phyloP scores from a whole-genome alignment of 2,113 vertebrate species.

The Poecilia latipinna region DNA sequence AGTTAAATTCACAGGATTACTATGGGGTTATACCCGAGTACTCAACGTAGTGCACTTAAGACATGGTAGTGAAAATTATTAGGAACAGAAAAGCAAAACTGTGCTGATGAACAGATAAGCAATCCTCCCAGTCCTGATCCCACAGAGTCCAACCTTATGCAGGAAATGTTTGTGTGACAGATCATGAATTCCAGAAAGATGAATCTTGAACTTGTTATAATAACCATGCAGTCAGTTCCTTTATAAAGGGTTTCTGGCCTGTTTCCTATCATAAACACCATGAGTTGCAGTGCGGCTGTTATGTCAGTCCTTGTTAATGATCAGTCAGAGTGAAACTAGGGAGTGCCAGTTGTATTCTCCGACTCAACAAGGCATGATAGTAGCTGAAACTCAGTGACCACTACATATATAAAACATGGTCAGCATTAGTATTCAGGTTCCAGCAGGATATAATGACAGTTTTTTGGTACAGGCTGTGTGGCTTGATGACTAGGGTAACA shows the following conservation, averaged over 20 bases:
- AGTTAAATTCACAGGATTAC: too few relatives aligned
- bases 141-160: neutral
- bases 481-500: neutral
- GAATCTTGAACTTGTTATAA: slow-evolving; percentile 1
- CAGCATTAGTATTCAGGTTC: neutral
- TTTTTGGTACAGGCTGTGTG: neutral
- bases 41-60: too few relatives aligned
- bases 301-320: slow-evolving; percentile 81
- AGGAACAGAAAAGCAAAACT: too few relatives aligned
- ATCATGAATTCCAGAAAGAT: neutral
- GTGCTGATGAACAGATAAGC: neutral
- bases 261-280: slow-evolving; percentile 18
- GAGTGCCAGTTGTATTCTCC: slow-evolving; percentile 16
- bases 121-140: neutral
- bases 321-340: slow-evolving; percentile 81
- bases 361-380: slow-evolving; percentile 29
- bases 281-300: slow-evolving; percentile 26
- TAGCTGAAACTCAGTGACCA: slow-evolving; percentile 7
- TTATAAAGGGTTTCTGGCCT: neutral
- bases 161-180: neutral
- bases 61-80: too few relatives aligned
- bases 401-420: neutral
- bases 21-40: too few relatives aligned
- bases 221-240: neutral
- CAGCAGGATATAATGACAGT: too few relatives aligned